Conservation (phyloP, 2,888 invertebrate species). For the Lithophane semibrunnea region DNA sequence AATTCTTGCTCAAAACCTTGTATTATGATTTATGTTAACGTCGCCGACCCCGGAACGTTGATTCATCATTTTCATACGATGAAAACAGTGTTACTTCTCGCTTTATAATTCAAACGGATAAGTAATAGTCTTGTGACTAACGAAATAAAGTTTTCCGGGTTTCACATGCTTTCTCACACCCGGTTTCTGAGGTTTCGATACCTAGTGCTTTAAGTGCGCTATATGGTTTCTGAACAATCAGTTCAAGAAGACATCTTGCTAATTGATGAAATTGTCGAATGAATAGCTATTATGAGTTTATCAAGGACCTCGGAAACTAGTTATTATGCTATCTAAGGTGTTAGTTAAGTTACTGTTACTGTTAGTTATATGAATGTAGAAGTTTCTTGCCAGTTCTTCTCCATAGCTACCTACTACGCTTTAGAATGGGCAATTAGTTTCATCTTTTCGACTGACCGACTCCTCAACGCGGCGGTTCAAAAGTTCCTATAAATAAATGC, state of each 20-base stretch:
- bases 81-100: constrained; percentile 74
- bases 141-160: constrained; percentile 58
- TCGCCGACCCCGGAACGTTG: constrained; percentile 59
- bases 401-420: background rate
- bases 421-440: too few relatives aligned
- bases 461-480: background rate
- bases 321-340: background rate
- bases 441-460: background rate
- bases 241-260: background rate
- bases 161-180: constrained; percentile 10
- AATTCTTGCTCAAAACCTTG: constrained; percentile 67
- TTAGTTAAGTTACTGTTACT: background rate
- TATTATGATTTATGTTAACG: constrained; percentile 70
- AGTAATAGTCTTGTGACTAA: constrained; percentile 71
- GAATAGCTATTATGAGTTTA: background rate
- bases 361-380: background rate
- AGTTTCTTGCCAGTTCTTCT: background rate
- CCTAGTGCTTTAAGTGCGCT: background rate
- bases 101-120: constrained; percentile 74
- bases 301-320: background rate
- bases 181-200: background rate
- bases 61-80: constrained; percentile 80
- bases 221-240: background rate
- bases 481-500: background rate
- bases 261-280: background rate